A percentile compares a stretch with the other conserved stretches of the same genome.
These are phyloP conservation scores for Gallinago solitaria DNA, from an alignment of 2,797 vertebrate genomes.

Conservation along the genomic window DNA sequence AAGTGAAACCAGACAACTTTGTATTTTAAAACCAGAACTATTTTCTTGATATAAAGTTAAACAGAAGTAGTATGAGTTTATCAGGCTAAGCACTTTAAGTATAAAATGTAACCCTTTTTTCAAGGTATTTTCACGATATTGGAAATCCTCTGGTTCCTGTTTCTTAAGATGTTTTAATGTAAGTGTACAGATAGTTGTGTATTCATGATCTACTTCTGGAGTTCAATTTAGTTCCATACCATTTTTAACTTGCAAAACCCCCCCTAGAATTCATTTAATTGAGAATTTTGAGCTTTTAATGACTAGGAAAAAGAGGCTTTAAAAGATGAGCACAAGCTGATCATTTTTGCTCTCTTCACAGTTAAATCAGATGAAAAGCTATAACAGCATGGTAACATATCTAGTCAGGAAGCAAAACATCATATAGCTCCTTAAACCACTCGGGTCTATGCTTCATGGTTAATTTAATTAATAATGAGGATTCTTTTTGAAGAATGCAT, in stretches of 20 bases:
- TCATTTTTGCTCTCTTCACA: not conserved
- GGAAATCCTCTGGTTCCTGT: not conserved
- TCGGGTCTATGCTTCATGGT: not conserved
- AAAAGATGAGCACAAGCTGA: not conserved
- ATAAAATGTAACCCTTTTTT: not conserved
- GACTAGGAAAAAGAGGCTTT: not conserved
- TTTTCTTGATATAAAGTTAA: not conserved
- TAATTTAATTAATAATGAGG: not conserved
- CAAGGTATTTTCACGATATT: not conserved
- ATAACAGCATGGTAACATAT: not conserved
- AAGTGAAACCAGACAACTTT: not conserved
- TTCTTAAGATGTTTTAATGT: not conserved
- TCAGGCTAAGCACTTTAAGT: not conserved
- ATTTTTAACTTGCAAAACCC: not conserved
- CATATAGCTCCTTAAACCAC: not conserved
- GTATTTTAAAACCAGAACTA: not conserved
- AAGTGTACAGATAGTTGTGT: not conserved
- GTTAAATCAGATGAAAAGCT: not conserved
- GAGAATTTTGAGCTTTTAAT: not conserved
- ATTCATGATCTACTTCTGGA: not conserved
- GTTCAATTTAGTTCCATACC: not conserved
- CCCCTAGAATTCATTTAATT: not conserved
- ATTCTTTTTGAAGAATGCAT: not conserved
- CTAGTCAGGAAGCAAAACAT: not conserved
- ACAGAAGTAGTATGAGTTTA: not conserved